These are phyloP conservation scores for Salpingus planirostris DNA, from an alignment of 2,888 invertebrate genomes.

Conservation along the genomic window DNA sequence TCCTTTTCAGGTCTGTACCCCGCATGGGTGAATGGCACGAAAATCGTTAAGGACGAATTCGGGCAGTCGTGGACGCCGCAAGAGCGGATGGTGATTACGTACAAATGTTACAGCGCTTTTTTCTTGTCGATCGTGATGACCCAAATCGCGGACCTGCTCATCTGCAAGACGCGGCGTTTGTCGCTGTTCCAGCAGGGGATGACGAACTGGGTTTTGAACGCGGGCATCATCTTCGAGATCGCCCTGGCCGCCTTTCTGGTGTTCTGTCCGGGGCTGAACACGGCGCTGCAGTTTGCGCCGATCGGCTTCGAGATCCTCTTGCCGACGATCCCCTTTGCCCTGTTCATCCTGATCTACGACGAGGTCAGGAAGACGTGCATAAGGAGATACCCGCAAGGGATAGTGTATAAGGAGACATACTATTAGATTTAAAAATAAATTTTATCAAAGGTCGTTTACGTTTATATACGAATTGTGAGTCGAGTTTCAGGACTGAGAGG, in stretches of 20 bases:
- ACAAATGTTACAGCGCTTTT: constrained; percentile 69
- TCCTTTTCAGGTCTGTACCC: constrained; percentile 46
- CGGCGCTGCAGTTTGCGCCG: constrained; percentile 57
- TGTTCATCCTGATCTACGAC: constrained; percentile 66
- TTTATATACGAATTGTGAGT: too few species aligned
- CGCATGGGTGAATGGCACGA: constrained; percentile 61
- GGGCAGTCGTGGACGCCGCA: constrained; percentile 65
- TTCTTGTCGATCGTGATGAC: constrained; percentile 70
- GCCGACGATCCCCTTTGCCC: constrained; percentile 61
- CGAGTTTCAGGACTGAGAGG: too few species aligned
- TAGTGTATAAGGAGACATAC: constrained; percentile 68
- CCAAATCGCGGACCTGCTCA: constrained; percentile 69
- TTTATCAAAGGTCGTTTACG: too few species aligned
- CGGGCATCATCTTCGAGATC: constrained; percentile 51
- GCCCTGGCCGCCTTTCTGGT: constrained; percentile 53
- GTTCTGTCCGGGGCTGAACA: constrained; percentile 57
- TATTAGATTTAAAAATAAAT: constrained; percentile 42
- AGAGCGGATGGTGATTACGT: constrained; percentile 60
- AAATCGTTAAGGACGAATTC: constrained; percentile 60
- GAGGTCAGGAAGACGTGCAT: constrained; percentile 63
- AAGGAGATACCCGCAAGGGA: constrained; percentile 56
- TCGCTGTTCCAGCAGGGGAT: constrained; percentile 69
- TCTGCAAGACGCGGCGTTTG: constrained; percentile 68
- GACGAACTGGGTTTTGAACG: constrained; percentile 54
- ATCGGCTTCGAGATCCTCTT: constrained; percentile 59